phyloP scores from a whole-genome alignment of 2,888 invertebrate genomes.

The Cerastis leucographa region DNA sequence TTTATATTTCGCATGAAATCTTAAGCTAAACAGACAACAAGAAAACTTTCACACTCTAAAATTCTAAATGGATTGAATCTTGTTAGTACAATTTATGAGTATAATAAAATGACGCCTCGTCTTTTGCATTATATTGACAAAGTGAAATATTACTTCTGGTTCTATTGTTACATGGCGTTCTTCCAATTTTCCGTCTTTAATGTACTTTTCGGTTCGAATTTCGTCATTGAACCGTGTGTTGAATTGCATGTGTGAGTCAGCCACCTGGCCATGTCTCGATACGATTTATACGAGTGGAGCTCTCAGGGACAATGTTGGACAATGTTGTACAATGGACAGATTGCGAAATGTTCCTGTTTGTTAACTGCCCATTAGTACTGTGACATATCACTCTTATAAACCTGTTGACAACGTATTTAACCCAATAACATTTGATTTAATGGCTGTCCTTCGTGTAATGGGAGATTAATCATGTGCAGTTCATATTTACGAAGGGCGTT shows the following conservation, averaged over 20 bases:
- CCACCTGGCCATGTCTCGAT: slow-evolving; percentile 51
- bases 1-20: slow-evolving; percentile 9
- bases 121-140: slow-evolving; percentile 22
- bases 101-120: slow-evolving; percentile 20
- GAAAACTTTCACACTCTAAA: slow-evolving; percentile 17
- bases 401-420: slow-evolving; percentile 49
- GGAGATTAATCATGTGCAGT: slow-evolving; percentile 30
- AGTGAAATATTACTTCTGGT: slow-evolving; percentile 32
- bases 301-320: slow-evolving; percentile 44
- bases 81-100: slow-evolving; percentile 16
- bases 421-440: slow-evolving; percentile 61
- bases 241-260: slow-evolving; percentile 2
- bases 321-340: slow-evolving; percentile 46
- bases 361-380: slow-evolving; percentile 45
- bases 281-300: slow-evolving; percentile 39
- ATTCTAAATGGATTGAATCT: not conserved
- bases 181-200: slow-evolving; percentile 7
- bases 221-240: slow-evolving; percentile 22
- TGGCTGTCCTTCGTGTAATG: slow-evolving; percentile 36
- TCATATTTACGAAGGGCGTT: slow-evolving; percentile 35
- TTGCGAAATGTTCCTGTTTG: slow-evolving; percentile 61
- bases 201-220: not conserved
- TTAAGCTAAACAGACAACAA: not conserved
- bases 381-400: slow-evolving; percentile 54
- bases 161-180: slow-evolving; percentile 11